A percentile compares a stretch with the other conserved stretches of the same genome.
Conservation (phyloP, 2,888 invertebrate species). For the Apodemia mormo region DNA sequence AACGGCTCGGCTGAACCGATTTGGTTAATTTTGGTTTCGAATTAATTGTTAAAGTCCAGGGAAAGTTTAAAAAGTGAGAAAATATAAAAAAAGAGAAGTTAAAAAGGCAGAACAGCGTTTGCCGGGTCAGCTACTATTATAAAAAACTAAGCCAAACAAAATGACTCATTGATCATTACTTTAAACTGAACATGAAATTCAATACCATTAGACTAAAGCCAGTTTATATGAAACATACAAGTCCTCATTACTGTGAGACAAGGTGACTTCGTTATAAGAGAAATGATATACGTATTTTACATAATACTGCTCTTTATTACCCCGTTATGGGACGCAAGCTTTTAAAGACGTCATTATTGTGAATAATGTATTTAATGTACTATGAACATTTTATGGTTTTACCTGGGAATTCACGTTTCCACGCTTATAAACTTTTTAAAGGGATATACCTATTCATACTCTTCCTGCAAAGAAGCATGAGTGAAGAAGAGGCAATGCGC, state of each 20-base stretch:
- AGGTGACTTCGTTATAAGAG: constrained; percentile 12
- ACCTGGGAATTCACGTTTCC: not conserved
- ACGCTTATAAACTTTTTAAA: not conserved
- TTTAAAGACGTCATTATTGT: constrained; percentile 11
- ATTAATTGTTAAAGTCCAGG: too few species aligned
- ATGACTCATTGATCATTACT: too few species aligned
- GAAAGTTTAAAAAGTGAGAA: too few species aligned
- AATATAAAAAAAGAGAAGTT: too few species aligned
- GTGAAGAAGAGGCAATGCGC: too few species aligned
- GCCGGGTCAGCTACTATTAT: too few species aligned
- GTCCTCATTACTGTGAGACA: constrained; percentile 7
- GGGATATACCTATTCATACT: too few species aligned
- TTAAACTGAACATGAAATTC: not conserved
- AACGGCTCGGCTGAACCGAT: too few species aligned
- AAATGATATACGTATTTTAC: constrained; percentile 15
- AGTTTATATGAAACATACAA: constrained; percentile 9
- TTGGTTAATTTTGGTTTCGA: too few species aligned
- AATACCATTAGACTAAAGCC: not conserved
- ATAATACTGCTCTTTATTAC: constrained; percentile 12
- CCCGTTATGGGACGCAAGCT: constrained; percentile 8
- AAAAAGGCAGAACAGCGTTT: too few species aligned
- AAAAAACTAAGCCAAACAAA: too few species aligned
- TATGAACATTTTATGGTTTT: not conserved
- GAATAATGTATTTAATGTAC: constrained; percentile 4
- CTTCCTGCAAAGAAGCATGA: too few species aligned